These are phyloP conservation scores for Scleropages formosus DNA, from an alignment of 2,797 vertebrate genomes.

Conservation along the genomic window DNA sequence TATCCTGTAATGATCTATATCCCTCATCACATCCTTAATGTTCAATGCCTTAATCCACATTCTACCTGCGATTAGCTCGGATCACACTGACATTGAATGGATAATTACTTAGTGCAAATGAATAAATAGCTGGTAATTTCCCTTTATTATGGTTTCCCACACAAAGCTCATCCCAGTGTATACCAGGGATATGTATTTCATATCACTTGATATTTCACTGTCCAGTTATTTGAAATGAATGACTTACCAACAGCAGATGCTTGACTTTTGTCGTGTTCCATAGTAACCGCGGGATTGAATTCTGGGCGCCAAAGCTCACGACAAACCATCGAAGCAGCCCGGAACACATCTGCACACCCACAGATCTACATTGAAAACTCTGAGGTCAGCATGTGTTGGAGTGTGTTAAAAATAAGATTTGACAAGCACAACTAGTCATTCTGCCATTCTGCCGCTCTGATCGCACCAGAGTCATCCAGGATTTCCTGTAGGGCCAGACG, in stretches of 20 bases:
- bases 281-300: no score
- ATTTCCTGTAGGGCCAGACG: not conserved
- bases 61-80: not conserved
- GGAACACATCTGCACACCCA: not conserved
- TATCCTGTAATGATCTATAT: no score
- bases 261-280: no score
- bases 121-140: not conserved
- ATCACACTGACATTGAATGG: not conserved
- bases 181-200: not conserved
- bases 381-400: not conserved
- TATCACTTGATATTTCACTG: not conserved
- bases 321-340: not conserved
- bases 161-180: not conserved
- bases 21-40: no score
- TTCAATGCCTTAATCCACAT: not conserved
- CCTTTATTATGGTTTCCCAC: constrained; percentile 16
- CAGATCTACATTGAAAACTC: not conserved
- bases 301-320: no score
- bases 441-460: not conserved
- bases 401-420: not conserved
- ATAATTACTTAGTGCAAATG: no score
- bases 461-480: not conserved
- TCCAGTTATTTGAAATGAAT: constrained; percentile 20
- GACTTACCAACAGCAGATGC: constrained; percentile 11
- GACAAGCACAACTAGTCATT: not conserved